Percentiles rank a stretch among this genome's conserved stretches.
phyloP scores from a whole-genome alignment of 2,888 invertebrate species.

The Abscondita cerata region DNA sequence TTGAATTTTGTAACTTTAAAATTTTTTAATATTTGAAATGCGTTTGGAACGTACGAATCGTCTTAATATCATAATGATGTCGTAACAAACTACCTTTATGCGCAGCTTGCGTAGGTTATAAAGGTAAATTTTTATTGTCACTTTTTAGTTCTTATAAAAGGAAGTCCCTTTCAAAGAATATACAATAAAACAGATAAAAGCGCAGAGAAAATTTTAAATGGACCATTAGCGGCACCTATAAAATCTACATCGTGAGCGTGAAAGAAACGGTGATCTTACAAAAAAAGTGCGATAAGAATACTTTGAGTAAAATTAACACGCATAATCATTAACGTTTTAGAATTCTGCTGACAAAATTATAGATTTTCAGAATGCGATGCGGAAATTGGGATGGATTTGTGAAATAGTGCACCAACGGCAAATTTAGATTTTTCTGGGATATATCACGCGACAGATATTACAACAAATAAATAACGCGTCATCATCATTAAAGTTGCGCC shows the following conservation, averaged over 20 bases:
- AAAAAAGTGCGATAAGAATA: conserved; percentile 20
- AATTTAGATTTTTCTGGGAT: neutral
- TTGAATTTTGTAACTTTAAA: too few relatives aligned
- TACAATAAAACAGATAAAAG: conserved; percentile 21
- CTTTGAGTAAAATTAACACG: conserved; percentile 23
- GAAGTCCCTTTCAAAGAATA: neutral
- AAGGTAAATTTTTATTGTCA: conserved; percentile 4
- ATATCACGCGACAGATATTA: neutral
- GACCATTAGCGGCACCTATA: conserved; percentile 23
- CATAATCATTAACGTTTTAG: conserved; percentile 17
- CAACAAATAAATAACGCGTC: conserved; percentile 17
- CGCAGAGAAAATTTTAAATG: conserved; percentile 16
- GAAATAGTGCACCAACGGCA: neutral
- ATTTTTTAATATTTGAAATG: too few relatives aligned
- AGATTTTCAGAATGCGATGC: conserved; percentile 9
- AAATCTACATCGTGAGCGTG: conserved; percentile 19
- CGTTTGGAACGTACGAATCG: too few relatives aligned
- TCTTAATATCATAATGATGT: too few relatives aligned
- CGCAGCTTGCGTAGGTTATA: neutral
- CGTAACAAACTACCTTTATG: too few relatives aligned
- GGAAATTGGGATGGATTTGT: neutral
- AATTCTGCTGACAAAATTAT: conserved; percentile 1
- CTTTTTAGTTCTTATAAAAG: conserved; percentile 5
- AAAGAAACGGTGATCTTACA: conserved; percentile 15
- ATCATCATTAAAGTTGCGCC: conserved; percentile 13